A percentile compares a stretch with the other conserved stretches of the same genome.
Evolutionary conservation across 1,140 invertebrate species (phyloP).

Genomic region (Pemphigus obesinymphae): DNA sequence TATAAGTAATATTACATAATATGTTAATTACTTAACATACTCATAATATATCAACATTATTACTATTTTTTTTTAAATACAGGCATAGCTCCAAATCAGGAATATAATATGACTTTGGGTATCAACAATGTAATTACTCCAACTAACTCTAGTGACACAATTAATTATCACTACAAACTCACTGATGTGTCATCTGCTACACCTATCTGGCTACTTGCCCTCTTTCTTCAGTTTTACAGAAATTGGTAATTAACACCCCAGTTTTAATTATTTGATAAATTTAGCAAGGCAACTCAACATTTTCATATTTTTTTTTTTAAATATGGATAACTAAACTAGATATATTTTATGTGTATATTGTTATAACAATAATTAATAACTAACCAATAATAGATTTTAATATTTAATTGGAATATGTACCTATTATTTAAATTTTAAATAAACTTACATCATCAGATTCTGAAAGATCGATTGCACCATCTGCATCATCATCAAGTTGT

Average conservation of each 20-base stretch:
- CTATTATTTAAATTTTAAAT: not conserved
- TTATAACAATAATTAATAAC: not conserved
- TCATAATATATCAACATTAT: no score
- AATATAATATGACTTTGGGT: not conserved
- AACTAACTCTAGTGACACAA: not conserved
- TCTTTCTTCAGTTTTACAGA: not conserved
- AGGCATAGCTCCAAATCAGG: not conserved
- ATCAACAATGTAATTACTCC: not conserved
- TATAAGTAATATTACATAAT: no score
- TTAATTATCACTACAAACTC: not conserved
- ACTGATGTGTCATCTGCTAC: not conserved
- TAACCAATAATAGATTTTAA: not conserved
- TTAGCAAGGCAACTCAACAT: no score
- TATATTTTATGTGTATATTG: no score
- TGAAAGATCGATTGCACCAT: slow-evolving; percentile 88
- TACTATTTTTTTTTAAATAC: no score
- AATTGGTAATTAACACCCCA: not conserved
- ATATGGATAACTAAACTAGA: no score
- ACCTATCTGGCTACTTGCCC: not conserved
- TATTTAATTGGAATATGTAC: not conserved
- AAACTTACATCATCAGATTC: slow-evolving; percentile 88
- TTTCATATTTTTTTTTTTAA: no score
- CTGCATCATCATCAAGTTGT: slow-evolving; percentile 88
- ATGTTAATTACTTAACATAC: no score
- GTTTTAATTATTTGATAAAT: not conserved